phyloP scores from a whole-genome alignment of 2,113 vertebrate species.

The Sciurus niger region DNA sequence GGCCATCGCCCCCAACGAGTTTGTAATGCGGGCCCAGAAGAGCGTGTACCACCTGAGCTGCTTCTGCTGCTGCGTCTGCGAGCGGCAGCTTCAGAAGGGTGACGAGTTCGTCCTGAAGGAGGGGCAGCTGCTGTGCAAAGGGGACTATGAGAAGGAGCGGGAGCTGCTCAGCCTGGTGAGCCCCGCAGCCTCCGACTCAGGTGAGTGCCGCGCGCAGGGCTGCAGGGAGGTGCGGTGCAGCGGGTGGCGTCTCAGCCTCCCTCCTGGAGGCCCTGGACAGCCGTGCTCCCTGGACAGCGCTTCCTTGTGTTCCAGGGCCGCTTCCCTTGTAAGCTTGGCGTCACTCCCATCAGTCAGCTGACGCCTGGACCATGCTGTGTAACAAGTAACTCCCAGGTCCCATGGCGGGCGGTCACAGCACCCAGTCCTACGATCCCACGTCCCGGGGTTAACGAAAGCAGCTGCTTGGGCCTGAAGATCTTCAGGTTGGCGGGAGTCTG shows the following conservation, averaged over 20 bases:
- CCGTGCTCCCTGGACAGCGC: neutral
- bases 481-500: neutral
- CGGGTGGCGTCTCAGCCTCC: accelerated
- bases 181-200: conserved; percentile 94
- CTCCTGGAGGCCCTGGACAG: too few relatives aligned
- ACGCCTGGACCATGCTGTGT: accelerated
- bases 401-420: accelerated
- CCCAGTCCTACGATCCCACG: accelerated
- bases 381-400: neutral
- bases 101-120: conserved; percentile 97
- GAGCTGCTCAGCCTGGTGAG: conserved; percentile 93
- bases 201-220: conserved; percentile 84
- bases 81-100: conserved; percentile 95
- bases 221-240: accelerated
- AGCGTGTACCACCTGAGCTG: conserved; percentile 97
- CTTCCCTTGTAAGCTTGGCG: neutral
- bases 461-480: neutral
- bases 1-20: conserved; percentile 93
- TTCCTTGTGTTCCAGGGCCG: neutral
- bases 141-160: conserved; percentile 94
- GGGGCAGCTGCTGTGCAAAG: conserved; percentile 95
- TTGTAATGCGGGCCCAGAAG: conserved; percentile 96
- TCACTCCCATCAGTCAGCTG: neutral
- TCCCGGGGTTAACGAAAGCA: neutral
- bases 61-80: conserved; percentile 97